Conservation (phyloP, 2,113 vertebrate genomes). For the Stegostoma tigrinum region DNA sequence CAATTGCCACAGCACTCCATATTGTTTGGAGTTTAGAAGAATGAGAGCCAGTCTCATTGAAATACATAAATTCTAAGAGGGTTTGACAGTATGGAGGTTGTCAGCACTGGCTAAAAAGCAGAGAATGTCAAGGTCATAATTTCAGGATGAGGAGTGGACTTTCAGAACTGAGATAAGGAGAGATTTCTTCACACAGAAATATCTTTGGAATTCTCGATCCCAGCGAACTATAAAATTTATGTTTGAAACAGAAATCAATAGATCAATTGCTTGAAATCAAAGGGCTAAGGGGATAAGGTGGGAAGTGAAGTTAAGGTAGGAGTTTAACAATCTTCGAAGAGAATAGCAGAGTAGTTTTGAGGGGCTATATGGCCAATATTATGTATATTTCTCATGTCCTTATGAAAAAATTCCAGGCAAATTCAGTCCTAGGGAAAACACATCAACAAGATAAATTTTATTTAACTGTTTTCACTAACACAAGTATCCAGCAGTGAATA, state of each 20-base stretch:
- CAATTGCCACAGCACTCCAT: not conserved
- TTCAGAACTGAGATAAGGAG: not conserved
- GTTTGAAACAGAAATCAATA: not conserved
- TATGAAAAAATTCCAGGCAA: not conserved
- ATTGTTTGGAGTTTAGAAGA: not conserved
- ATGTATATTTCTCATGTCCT: not conserved
- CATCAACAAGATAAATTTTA: not conserved
- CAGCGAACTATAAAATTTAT: not conserved
- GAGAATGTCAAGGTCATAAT: not conserved
- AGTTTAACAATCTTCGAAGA: not conserved
- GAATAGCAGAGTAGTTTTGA: not conserved
- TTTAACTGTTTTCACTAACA: not conserved
- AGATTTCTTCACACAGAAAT: not conserved
- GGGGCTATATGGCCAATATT: not conserved
- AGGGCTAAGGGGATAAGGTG: not conserved
- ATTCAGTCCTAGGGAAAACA: not conserved
- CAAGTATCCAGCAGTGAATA: not conserved
- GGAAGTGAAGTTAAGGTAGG: not conserved
- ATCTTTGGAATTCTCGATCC: not conserved
- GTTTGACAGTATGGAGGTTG: not conserved
- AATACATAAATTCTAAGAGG: not conserved
- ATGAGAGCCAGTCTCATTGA: not conserved
- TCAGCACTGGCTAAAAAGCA: not conserved
- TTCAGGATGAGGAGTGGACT: not conserved
- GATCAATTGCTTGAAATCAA: not conserved